Base-by-base conservation (phyloP, 2,888 invertebrate species). In the Kuschelorhynchus macadamiae region DNA sequence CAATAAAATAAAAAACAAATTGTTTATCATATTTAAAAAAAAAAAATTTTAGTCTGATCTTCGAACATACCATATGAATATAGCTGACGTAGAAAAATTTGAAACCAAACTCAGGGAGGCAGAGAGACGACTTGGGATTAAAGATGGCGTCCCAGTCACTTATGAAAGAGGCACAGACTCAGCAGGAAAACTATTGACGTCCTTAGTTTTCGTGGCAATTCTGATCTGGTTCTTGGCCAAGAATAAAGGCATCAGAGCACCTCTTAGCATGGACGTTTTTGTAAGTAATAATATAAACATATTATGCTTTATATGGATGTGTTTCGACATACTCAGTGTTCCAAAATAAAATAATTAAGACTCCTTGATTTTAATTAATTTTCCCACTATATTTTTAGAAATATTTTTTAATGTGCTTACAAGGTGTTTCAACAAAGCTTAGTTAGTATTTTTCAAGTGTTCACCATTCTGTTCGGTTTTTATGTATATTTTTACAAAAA, bases 71-170 rank as follows among this genome's bases (percentile, higher is more conserved):
- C 92, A 92, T 75, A 94, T 96, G 92, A 92, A 93, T 79, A 90
- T 96, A 7, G 92, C 92, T 0, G 93, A 95, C 79, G 89, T 92
- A 21, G 89, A 91, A 57, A 90, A 92, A 73, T 95, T 98, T 82
- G 98, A 98, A 83, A 92, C 93, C 76, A 96, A 96, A 84, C 84
- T 98, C 21, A 87, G 97, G 25, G 91, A 91, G 74, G 92, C 92
- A 0, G 98, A 98, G 83, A 86, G 88, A 57, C 88, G 87, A 36
- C 85, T 97, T 36, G 95, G 95, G 11, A 92, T 97, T 47, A 87
- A 86, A 77, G 90, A 92, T 80, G 94, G 93, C 17, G 91, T 97
- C 0, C 91, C 94, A 2, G 89, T 97, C 0, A 88, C 91, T 21
- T 97, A 95, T 79, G 94, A 95, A 78, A 87, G 96, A 56, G 91